Evolutionary conservation across 2,797 vertebrate genomes (phyloP), one percentile per base, ranked within the genome.

Genomic region (Spinus olivaceus): DNA sequence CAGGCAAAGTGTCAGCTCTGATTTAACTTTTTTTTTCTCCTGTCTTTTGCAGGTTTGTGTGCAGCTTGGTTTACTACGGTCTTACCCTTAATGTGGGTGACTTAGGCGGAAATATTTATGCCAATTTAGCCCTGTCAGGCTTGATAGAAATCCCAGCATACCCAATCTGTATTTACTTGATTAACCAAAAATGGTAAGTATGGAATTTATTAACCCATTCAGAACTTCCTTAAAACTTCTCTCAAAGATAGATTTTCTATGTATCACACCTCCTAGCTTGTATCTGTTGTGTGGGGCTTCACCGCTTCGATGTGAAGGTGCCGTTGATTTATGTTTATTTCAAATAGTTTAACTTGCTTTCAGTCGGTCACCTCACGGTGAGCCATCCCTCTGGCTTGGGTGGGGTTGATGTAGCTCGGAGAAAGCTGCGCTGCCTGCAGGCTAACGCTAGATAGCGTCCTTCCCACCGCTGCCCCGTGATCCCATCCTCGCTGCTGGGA

Each of bases 61-160:
- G 98, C 97, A 98, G 98, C 74, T 96, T 98, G 94, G 98, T 98
- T 76, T 98, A 98, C 86, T 98, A 98, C 1, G 98, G 98, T 66
- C 97, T 98, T 10, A 98, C 98, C 8, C 97, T 98, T 78, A 98
- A 98, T 32, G 97, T 97, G 13, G 98, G 98, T 25, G 98, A 98
- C 54, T 96, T 98, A 14, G 98, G 97, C 1, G 98, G 98, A 86
- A 98, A 80, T 69, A 96, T 98, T 94, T 98, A 98, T 94, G 96
- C 97, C 85, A 98, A 98, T 80, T 93, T 98, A 96, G 98, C 98
- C 30, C 95, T 98, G 30, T 98, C 98, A 9, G 98, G 98, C 46
- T 96, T 98, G 78, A 91, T 98, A 72, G 98, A 98, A 93, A 97
- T 98, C 59, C 98, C 98, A 8, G 98, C 98, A 0, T 98, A 98